Conservation (phyloP, 2,113 vertebrate genomes). For the Alethe diademata region DNA sequence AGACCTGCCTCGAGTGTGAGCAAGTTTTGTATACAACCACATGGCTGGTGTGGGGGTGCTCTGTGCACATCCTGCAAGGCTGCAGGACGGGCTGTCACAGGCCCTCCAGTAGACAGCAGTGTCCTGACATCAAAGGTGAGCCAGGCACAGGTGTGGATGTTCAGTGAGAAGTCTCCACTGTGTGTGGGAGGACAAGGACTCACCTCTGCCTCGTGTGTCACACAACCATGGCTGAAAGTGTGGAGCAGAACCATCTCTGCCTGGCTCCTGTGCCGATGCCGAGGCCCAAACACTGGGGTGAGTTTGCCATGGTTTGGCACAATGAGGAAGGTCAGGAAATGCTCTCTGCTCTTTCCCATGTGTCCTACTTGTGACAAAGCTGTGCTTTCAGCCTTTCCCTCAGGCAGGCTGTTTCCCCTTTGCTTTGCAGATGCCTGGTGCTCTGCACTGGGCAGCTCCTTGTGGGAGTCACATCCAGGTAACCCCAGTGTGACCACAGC, state of each 20-base stretch:
- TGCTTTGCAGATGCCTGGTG: not conserved
- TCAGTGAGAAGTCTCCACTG: not conserved
- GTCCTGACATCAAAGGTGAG: not conserved
- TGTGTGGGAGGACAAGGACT: not conserved
- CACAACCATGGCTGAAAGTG: fast-evolving
- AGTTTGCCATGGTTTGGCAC: not conserved
- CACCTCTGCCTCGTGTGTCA: not conserved
- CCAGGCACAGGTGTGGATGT: not conserved
- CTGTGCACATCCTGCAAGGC: not conserved
- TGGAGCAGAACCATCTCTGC: not conserved
- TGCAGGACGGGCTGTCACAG: not conserved
- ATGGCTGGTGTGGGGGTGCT: not conserved
- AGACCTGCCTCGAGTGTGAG: not conserved
- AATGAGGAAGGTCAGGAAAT: not conserved
- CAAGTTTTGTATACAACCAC: not conserved
- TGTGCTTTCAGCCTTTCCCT: not conserved
- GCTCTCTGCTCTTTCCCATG: not conserved
- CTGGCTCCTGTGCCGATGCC: not conserved
- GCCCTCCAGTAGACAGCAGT: not conserved
- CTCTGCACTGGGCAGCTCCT: not conserved
- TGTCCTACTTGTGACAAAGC: not conserved
- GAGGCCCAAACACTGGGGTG: not conserved
- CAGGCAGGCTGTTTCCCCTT: not conserved
- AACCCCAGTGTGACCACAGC: not conserved
- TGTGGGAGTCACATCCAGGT: fast-evolving